Base-by-base conservation (phyloP, 1,140 invertebrate genomes). In the Sitobion miscanthi region DNA sequence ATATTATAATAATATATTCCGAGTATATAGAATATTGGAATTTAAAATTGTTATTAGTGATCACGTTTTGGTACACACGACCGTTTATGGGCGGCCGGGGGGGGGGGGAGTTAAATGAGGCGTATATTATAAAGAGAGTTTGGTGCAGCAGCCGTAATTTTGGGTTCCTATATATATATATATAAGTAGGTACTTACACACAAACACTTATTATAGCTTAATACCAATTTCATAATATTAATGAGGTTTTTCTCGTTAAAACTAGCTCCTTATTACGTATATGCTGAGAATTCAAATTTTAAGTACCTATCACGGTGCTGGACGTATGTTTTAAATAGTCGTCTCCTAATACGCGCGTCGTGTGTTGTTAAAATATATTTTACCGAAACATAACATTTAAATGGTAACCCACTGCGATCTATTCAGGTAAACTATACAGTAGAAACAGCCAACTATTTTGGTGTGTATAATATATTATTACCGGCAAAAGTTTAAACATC, bases 21-120 rank as follows among this genome's bases (percentile, higher is more conserved):
- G 83, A 85, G 38, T 35, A 38, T 85, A 25, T 47, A 9, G 83
- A 45, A 45, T 52, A 52, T 52, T 52, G 2, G 1, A 52, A 17
- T n/a, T 86, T 47, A 47, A 86, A 86, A 83, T n/a, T 47, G 85
- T 30, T 86, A 86, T 47, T 86, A 86, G 42, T 86, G 23, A 85
- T 23, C 35, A 83, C 42, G 38, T 38, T 85, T 85, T 77, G 5
- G 30, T n/a, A 17, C 30, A 35, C 62, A n/a, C 3, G 14, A n/a
- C 30, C 30, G 62, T n/a, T 30, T 21, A 0, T 17, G 49, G 49
- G 49, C 11, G 47, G 47, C 8, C 8, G 47, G 47, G 47, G 7
- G 47, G 38, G 38, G 38, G 38, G 38, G 38, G 2, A 77, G 62
- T 77, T 77, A 35, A 77, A 77, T 7, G 4, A n/a, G 30, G 11